A percentile compares a stretch with the other conserved stretches of the same genome.
phyloP scores from a whole-genome alignment of 2,888 invertebrate species.

The Cantharis lateralis region DNA sequence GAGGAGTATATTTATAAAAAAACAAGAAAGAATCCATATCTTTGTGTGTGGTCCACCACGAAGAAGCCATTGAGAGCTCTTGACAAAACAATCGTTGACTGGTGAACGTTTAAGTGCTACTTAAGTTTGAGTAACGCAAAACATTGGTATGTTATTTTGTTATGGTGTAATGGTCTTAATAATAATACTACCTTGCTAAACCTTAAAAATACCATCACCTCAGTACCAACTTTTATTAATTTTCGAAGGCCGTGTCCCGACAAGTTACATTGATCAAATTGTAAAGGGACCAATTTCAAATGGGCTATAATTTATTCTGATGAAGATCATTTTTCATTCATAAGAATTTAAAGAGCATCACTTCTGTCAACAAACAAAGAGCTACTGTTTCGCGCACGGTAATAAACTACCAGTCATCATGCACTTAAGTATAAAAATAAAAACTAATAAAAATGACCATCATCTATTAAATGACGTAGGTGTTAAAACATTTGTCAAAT shows the following conservation, averaged over 20 bases:
- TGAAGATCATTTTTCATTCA: conserved; percentile 23
- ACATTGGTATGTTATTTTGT: conserved; percentile 11
- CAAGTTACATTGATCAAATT: background rate
- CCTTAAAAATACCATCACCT: background rate
- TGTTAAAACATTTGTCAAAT: conserved; percentile 5
- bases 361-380: conserved; percentile 42
- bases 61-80: conserved; percentile 39
- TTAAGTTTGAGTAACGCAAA: conserved; percentile 35
- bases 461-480: conserved; percentile 16
- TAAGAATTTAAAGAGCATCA: conserved; percentile 33
- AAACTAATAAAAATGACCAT: conserved; percentile 26
- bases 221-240: background rate
- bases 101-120: conserved; percentile 45
- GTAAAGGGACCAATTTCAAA: background rate
- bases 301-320: conserved; percentile 3
- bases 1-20: conserved; percentile 1
- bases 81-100: conserved; percentile 41
- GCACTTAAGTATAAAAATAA: conserved; percentile 27
- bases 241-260: background rate
- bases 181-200: background rate
- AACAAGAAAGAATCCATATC: conserved; percentile 17
- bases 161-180: background rate
- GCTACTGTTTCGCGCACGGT: conserved; percentile 41
- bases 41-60: conserved; percentile 41
- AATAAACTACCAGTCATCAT: conserved; percentile 35